Evolutionary conservation across 2,888 invertebrate species (phyloP), one percentile per base, ranked within the genome.

Genomic region (Caenorhabditis angaria): DNA sequence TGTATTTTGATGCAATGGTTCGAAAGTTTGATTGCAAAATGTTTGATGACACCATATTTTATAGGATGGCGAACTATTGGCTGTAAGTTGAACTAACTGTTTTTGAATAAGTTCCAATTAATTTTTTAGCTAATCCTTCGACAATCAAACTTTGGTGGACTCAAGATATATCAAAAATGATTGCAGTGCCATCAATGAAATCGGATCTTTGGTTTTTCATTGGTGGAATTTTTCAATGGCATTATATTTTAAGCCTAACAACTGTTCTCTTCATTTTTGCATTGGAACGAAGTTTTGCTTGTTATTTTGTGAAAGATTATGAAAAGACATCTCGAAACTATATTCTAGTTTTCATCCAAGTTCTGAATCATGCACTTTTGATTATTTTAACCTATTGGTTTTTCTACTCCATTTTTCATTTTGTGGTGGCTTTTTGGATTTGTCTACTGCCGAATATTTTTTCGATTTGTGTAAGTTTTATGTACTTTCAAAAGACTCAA

Each of bases 171-270:
- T n/a, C 57, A 0, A 53, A 54, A 54, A 70, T 70, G 70, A 47
- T 60, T 0, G 35, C 12, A 1, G 24, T 70, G 2, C 3, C 3
- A 57, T 22, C 14, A 50, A 20, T 41, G 48, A 25, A 0, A 14
- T 2, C 32, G 22, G n/a, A 28, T 54, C 24, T 12, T 18, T 24
- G 25, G 6, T 54, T 65, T 27, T 65, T 65, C 28, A 8, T 65
- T 18, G 65, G 55, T 20, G 65, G 60, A n/a, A 55, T 65, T 12
- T 51, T 65, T 47, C 57, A 61, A 35, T 65, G 65, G 65, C 65
- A 65, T 28, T 65, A 65, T 41, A 60, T 61, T 8, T 25, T 61
- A 20, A 60, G 60, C 2, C 24, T 65, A 5, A 48, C 47, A 1
- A 47, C 55, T 10, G 51, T 60, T 29, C 55, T 65, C 6, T 22